Conservation (phyloP, 2,113 vertebrate species). For the Pituophis catenifer region DNA sequence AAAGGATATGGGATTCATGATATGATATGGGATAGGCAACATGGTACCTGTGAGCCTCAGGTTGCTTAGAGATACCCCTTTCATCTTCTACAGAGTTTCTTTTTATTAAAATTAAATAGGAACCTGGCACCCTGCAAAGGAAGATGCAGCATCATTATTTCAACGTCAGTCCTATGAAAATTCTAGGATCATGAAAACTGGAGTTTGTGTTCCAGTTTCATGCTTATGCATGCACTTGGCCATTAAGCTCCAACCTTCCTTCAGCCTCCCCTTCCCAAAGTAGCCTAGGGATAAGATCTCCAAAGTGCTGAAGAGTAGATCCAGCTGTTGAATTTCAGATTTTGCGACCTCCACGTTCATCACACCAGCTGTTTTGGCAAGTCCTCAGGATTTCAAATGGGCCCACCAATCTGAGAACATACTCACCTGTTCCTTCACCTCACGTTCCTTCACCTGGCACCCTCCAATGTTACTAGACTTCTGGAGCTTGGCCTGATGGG, state of each 20-base stretch:
- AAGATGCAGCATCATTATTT: not conserved
- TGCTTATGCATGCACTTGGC: not conserved
- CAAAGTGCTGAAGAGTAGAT: not conserved
- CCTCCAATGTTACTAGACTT: not conserved
- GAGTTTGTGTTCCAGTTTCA: not conserved
- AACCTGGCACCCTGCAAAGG: not conserved
- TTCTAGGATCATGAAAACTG: not conserved
- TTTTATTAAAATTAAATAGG: not conserved
- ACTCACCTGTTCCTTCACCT: not conserved
- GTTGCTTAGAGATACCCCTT: not conserved
- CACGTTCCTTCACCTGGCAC: not conserved
- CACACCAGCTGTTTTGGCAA: not conserved
- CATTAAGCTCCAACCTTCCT: not conserved
- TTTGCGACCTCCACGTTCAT: not conserved
- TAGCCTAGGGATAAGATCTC: not conserved
- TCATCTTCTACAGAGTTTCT: not conserved
- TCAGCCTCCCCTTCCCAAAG: not conserved
- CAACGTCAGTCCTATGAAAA: not conserved
- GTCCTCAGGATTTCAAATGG: not conserved
- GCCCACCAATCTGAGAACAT: not conserved
- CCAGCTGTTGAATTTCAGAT: not conserved
- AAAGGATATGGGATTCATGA: too few species aligned
- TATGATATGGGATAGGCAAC: not conserved
- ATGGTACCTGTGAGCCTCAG: not conserved
- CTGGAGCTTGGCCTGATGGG: not conserved